Conservation (phyloP, 2,113 vertebrate species). For the Madoqua kirkii region DNA sequence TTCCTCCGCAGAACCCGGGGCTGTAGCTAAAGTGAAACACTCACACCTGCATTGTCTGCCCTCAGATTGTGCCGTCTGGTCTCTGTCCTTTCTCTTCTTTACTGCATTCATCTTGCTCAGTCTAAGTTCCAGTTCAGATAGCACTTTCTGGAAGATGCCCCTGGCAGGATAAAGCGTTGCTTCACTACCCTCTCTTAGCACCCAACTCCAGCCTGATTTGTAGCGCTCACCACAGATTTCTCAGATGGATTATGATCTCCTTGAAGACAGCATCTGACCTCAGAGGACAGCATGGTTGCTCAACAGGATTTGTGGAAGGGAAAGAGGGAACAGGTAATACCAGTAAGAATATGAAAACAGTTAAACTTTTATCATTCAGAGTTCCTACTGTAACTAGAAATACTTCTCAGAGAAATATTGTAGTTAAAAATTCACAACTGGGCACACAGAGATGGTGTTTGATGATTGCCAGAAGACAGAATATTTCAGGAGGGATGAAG, state of each 20-base stretch:
- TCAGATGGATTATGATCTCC: neutral
- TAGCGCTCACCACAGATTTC: neutral
- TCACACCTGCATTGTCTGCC: neutral
- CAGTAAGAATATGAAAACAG: neutral
- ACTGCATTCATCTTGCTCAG: neutral
- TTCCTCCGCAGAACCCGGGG: rapidly evolving
- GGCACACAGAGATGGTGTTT: neutral
- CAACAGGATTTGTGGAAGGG: neutral
- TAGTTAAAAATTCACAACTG: neutral
- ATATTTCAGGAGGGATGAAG: neutral
- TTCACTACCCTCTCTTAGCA: neutral
- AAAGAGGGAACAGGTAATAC: neutral
- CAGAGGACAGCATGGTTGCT: neutral
- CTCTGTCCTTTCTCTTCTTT: neutral
- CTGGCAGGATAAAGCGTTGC: neutral
- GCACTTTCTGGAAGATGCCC: neutral
- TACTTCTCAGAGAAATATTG: neutral
- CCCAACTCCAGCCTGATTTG: rapidly evolving
- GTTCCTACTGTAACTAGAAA: neutral
- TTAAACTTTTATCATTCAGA: neutral
- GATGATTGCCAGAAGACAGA: neutral
- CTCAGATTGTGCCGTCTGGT: neutral
- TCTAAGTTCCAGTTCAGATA: neutral
- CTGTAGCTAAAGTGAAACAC: neutral
- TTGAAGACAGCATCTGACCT: neutral